Conservation (phyloP, 2,888 invertebrate genomes). For the Trichogramma dendrolimi region DNA sequence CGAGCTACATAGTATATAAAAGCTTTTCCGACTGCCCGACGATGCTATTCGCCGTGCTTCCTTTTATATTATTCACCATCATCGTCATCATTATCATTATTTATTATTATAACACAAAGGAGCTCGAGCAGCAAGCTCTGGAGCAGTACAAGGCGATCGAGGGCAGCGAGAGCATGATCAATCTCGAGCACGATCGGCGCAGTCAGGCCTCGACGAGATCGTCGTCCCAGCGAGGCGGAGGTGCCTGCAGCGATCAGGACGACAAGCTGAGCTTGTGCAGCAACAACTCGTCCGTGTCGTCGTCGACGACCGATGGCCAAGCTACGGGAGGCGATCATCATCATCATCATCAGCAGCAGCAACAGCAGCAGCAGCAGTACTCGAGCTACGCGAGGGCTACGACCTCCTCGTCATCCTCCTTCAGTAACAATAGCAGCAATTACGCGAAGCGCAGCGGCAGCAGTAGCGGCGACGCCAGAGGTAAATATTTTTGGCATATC, state of each 20-base stretch:
- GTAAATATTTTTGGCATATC: too few relatives aligned
- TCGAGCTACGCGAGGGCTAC: too few relatives aligned
- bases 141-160: slow-evolving; percentile 43
- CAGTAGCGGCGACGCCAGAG: too few relatives aligned
- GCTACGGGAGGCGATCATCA: slow-evolving; percentile 2
- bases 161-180: slow-evolving; percentile 29
- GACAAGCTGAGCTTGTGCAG: neutral
- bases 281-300: neutral
- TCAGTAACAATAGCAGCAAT: too few relatives aligned
- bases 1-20: too few relatives aligned
- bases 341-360: too few relatives aligned
- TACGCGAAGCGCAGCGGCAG: too few relatives aligned
- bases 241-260: neutral
- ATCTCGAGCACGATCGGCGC: slow-evolving; percentile 2
- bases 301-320: slow-evolving; percentile 11
- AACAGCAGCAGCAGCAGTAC: too few relatives aligned
- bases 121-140: slow-evolving; percentile 46
- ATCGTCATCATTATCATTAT: neutral
- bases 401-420: too few relatives aligned
- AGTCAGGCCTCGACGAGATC: slow-evolving; percentile 5
- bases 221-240: neutral
- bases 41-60: too few relatives aligned
- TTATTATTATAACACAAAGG: slow-evolving; percentile 31
- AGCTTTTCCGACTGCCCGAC: too few relatives aligned
- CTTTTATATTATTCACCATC: too few relatives aligned